Percentiles rank a stretch among this genome's conserved stretches.
Evolutionary conservation across 2,797 vertebrate species (phyloP).

Genomic region (Pelochelys cantorii): DNA sequence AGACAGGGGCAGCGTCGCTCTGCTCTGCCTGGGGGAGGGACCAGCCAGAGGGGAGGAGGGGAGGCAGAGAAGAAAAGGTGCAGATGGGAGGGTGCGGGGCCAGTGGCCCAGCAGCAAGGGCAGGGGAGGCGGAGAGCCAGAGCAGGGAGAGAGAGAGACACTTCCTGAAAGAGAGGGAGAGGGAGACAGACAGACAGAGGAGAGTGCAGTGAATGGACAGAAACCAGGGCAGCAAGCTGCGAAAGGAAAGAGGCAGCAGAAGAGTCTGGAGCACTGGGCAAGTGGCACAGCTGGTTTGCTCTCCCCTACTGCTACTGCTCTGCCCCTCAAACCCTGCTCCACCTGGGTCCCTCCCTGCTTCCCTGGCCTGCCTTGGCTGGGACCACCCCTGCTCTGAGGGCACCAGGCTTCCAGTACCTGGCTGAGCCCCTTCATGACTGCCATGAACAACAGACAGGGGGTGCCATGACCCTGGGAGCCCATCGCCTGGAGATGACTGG

Average conservation of each 20-base stretch:
- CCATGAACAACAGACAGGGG: too few species aligned
- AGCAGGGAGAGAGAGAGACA: slow-evolving; percentile 57
- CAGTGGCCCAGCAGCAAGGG: slow-evolving; percentile 42
- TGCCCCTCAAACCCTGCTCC: neutral
- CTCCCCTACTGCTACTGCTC: slow-evolving; percentile 12
- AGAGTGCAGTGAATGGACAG: slow-evolving; percentile 71
- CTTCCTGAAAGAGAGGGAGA: slow-evolving; percentile 70
- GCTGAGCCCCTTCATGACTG: neutral
- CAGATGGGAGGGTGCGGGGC: slow-evolving; percentile 51
- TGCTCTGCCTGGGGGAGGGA: neutral
- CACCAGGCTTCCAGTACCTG: neutral
- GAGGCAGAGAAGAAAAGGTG: slow-evolving; percentile 54
- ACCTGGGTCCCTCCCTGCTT: neutral
- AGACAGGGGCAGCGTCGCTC: slow-evolving; percentile 36
- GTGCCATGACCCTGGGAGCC: neutral
- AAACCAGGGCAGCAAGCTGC: slow-evolving; percentile 32
- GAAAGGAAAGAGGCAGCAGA: slow-evolving; percentile 68
- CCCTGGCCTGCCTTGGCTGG: neutral
- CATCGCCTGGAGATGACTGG: neutral
- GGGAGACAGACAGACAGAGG: slow-evolving; percentile 36
- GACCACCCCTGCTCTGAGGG: neutral
- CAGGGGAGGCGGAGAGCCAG: slow-evolving; percentile 63
- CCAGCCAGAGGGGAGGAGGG: neutral
- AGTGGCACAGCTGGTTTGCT: accelerated
- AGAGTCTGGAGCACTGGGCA: slow-evolving; percentile 43